phyloP scores from a whole-genome alignment of 2,797 vertebrate genomes.

The Rhinella marina region DNA sequence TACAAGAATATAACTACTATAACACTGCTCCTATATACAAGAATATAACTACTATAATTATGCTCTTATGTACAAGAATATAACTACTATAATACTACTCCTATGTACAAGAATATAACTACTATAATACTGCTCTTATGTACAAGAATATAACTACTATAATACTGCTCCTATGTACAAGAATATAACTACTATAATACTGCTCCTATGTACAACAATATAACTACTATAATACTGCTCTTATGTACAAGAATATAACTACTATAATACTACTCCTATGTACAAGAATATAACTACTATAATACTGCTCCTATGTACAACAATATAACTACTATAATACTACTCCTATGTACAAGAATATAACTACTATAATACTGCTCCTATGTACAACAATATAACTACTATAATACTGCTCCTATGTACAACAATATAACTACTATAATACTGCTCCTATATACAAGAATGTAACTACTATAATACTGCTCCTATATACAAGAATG shows the following conservation, averaged over 20 bases:
- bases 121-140: too few relatives aligned
- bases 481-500: background rate
- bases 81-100: background rate
- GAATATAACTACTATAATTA: slow-evolving; percentile 12
- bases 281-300: too few relatives aligned
- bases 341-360: background rate
- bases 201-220: too few relatives aligned
- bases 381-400: background rate
- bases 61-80: background rate
- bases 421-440: background rate
- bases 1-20: slow-evolving; percentile 2
- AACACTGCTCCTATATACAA: background rate
- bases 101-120: too few relatives aligned
- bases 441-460: background rate
- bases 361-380: background rate
- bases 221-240: too few relatives aligned
- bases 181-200: too few relatives aligned
- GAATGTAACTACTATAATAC: background rate
- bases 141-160: too few relatives aligned
- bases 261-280: too few relatives aligned
- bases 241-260: too few relatives aligned
- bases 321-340: background rate
- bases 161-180: too few relatives aligned
- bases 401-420: background rate
- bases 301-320: background rate